Evolutionary conservation across 2,113 vertebrate genomes (phyloP), one percentile per base, ranked within the genome.

Genomic region (Falco punctatus): DNA sequence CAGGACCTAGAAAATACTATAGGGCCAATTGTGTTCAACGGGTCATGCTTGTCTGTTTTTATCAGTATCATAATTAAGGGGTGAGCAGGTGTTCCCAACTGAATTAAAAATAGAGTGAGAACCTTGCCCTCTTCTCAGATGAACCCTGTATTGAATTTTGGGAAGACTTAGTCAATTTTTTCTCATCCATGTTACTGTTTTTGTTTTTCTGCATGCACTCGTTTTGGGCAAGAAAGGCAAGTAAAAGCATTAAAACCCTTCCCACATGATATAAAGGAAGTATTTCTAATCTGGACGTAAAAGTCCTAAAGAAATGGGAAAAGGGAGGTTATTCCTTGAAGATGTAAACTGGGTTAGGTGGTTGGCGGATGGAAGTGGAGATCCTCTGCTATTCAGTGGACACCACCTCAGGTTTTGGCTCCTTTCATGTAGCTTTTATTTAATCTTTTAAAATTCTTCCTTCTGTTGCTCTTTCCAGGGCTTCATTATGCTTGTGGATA

Each of bases 21-120:
- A 84, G 62, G 80, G 48, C 91, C 86, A 94, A 94, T 97, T 91
- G 93, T 92, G 93, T 96, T 97, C 97, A 96, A 74, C 96, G 94
- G 82, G 81, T 97, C 87, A 88, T 90, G 69, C 78, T 97, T 92
- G 98, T 97, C 98, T 95, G 42, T 93, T 94, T 97, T 69, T 80
- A 81, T 96, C 85, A 96, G 77, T 72, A 69, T 97, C 97, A 96
- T 92, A 97, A 96, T 97, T 97, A 97, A 79, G 64, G 64, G 33
- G n/a, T 40, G 44, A 91, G 55, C 40, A 92, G 78, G 48, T 42
- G 46, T 84, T 77, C 64, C 81, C 55, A 64, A 11, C 66, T 86
- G 77, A 96, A 96, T 81, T 65, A 95, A 96, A 91, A 94, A 94
- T 86, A 95, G 81, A 94, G 44, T 58, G 46, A 70, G 71, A 88